phyloP scores from a whole-genome alignment of 2,113 vertebrate species.

The Brachirus orientalis region DNA sequence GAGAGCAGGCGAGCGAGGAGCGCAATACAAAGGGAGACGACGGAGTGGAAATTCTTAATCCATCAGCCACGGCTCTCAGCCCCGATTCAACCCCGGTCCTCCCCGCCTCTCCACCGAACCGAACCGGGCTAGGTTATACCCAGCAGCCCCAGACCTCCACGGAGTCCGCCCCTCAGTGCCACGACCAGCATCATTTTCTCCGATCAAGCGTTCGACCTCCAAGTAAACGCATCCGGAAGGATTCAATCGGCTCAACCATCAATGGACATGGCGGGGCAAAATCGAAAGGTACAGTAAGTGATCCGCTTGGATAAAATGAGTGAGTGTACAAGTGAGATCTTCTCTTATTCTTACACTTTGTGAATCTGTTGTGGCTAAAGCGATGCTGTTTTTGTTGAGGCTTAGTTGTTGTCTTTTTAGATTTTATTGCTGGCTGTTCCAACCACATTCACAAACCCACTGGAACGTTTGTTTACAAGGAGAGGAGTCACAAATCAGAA shows the following conservation, averaged over 20 bases:
- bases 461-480: not conserved
- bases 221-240: slow-evolving; percentile 96
- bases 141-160: slow-evolving; percentile 74
- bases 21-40: slow-evolving; percentile 90
- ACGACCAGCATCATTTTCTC: slow-evolving; percentile 99
- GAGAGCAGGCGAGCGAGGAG: slow-evolving; percentile 90
- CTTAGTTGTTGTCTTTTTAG: not conserved
- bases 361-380: slow-evolving; percentile 4
- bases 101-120: slow-evolving; percentile 68
- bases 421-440: slow-evolving; percentile 12
- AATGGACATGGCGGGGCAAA: slow-evolving; percentile 83
- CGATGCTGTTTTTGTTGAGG: slow-evolving; percentile 18
- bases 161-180: slow-evolving; percentile 82
- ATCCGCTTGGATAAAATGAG: slow-evolving; percentile 11
- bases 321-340: slow-evolving; percentile 5
- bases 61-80: slow-evolving; percentile 75
- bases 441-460: slow-evolving; percentile 30
- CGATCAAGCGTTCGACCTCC: slow-evolving; percentile 97
- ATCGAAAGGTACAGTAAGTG: slow-evolving; percentile 91
- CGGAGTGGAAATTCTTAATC: slow-evolving; percentile 85
- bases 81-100: slow-evolving; percentile 78
- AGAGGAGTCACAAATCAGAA: not conserved
- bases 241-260: slow-evolving; percentile 86
- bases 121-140: slow-evolving; percentile 56
- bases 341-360: slow-evolving; percentile 8